Evolutionary conservation across 2,113 vertebrate species (phyloP), one percentile per base, ranked within the genome.

Genomic region (Hydrochoerus hydrochaeris): DNA sequence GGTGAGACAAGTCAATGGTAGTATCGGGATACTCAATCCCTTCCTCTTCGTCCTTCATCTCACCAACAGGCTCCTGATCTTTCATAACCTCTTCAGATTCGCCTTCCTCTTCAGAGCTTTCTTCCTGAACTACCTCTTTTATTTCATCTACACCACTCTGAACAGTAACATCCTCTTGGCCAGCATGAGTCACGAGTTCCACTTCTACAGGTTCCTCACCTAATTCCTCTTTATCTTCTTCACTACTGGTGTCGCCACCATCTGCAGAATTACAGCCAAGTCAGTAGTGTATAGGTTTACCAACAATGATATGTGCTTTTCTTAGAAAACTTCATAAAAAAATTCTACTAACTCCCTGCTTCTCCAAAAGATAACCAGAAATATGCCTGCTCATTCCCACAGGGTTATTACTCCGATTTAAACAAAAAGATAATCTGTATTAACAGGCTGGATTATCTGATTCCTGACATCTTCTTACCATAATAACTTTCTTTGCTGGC

Each of bases 21-120:
- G 99, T 99, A 71, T 99, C 99, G 0, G 99, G 99, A 82, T 99
- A 99, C 97, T 96, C 97, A 73, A 99, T 81, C n/a, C 86, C 95
- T 71, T 94, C 95, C 54, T 97, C 98, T 44, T 98, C 98, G 77
- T 98, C 98, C 81, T 98, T 95, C 85, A 71, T 94, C 95, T 99
- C 73, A 5, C 90, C 41, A 62, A 44, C 22, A 13, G 46, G 30
- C 62, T 98, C 98, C 0, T 35, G 65, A 35, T 96, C 94, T 81
- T 98, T 98, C 0, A 1, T 69, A 38, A 88, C 95, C 9, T 98
- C 97, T 87, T 98, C 98, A 16, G 97, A 97, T 17, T 97, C 97
- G 32, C 94, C 89, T 0, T 98, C 98, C 80, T 98, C 98, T 35
- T 98, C 98, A 0, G 98, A 98, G n/a, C 96, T 98, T 44, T 91